Base-by-base conservation (phyloP, 2,888 invertebrate species). In the Morpho helenor region DNA sequence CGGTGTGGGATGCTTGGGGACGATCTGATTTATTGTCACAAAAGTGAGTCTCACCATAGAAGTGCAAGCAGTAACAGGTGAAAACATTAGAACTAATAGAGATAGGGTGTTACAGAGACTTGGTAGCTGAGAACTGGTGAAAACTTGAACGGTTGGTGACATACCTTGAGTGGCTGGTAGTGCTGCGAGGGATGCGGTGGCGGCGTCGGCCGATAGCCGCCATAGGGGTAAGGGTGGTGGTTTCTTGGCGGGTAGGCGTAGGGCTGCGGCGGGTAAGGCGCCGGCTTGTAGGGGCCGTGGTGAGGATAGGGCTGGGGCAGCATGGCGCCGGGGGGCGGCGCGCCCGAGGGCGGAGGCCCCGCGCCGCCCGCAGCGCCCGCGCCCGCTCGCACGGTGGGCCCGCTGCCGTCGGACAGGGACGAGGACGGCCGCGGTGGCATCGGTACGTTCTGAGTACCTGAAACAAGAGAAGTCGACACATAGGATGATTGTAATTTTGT, bases 351-450 rank as follows among this genome's bases (percentile, higher is more conserved):
- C 68, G 65, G 79, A 78, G 68, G 80, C 73, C 80, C 76, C 56
- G 76, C 71, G 61, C 72, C 76, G 63, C 71, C 75, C 64, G 79
- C 72, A 63, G 80, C 77, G 59, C 73, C 76, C 59, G 75, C 76
- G 56, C 74, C 76, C 60, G 76, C 75, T 53, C 82, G 80, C 70
- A 75, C 76, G 72, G 80, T 80, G 70, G 80, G 79, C 66, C 86
- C 91, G 80, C 84, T 85, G 88, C 91, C 93, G 84, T 84, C 91
- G 68, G 88, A 84, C 92, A 94, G 82, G 91, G 94, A 91, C 86
- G 97, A 97, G 77, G 97, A 96, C 86, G 98, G 98, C 82, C 98
- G 95, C 82, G 97, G 96, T 84, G 98, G 97, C 95, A 98, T 97
- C 91, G 97, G 96, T 94, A 97, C 95, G 95, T 95, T 97, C 94